These are phyloP conservation scores for Ophioninae sp. DNA, from an alignment of 2,888 invertebrate species.

Conservation along the genomic window DNA sequence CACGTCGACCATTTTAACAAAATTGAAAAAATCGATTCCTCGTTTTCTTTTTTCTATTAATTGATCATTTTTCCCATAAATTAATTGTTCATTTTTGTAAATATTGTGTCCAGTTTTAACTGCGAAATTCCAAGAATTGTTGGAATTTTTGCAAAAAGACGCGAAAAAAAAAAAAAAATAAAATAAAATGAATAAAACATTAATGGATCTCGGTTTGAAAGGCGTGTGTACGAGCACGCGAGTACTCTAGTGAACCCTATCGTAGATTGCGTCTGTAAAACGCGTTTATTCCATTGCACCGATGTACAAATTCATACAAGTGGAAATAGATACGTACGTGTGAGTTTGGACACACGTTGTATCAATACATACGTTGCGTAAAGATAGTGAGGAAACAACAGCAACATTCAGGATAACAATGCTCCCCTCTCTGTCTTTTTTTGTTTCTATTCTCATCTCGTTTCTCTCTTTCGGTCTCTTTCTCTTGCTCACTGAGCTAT, in stretches of 20 bases:
- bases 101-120: no score
- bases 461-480: conserved; percentile 29
- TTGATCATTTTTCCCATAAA: no score
- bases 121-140: no score
- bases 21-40: no score
- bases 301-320: conserved; percentile 18
- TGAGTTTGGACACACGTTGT: not conserved
- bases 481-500: conserved; percentile 28
- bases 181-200: not conserved
- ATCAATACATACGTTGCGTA: conserved; percentile 11
- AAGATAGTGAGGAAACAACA: conserved; percentile 52
- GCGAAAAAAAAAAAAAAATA: not conserved
- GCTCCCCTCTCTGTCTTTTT: conserved; percentile 31
- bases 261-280: conserved; percentile 20
- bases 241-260: conserved; percentile 6
- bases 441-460: conserved; percentile 23
- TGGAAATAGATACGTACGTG: not conserved
- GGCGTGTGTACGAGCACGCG: conserved; percentile 4
- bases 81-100: no score
- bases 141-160: no score
- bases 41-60: no score
- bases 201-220: conserved; percentile 18
- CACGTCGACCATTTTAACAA: not conserved
- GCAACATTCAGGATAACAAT: conserved; percentile 61
- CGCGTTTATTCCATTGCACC: conserved; percentile 24